Evolutionary conservation across 2,888 invertebrate species (phyloP).

Genomic region (Drosophila planitibia): DNA sequence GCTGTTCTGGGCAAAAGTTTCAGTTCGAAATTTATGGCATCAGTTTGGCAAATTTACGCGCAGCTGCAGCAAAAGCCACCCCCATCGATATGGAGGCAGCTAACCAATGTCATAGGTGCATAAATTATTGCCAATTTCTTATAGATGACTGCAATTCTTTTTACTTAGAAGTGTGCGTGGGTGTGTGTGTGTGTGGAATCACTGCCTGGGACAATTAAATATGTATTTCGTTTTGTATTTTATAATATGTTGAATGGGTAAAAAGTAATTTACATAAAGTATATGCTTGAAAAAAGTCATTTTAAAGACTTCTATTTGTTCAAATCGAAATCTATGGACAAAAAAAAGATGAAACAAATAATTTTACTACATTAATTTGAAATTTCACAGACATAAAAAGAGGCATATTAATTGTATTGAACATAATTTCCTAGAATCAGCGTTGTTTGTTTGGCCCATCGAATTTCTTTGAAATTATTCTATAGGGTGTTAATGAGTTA

Average conservation of each 20-base stretch:
- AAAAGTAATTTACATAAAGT: neutral
- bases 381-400: too few species aligned
- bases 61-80: conserved; percentile 24
- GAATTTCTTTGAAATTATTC: neutral
- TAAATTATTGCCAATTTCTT: conserved; percentile 66
- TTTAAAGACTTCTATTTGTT: neutral
- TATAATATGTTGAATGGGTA: neutral
- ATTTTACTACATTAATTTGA: neutral
- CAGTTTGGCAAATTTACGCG: conserved; percentile 72
- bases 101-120: conserved; percentile 62
- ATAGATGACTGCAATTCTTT: conserved; percentile 49
- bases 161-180: conserved; percentile 3
- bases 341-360: neutral
- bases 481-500: conserved; percentile 4
- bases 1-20: conserved; percentile 27
- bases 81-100: conserved; percentile 13
- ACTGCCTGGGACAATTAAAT: neutral
- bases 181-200: neutral
- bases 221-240: neutral
- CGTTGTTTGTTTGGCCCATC: neutral
- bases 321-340: neutral
- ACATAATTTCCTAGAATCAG: neutral
- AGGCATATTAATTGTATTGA: neutral
- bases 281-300: neutral
- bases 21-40: conserved; percentile 61